phyloP scores from a whole-genome alignment of 2,797 vertebrate species.

The Parambassis ranga region DNA sequence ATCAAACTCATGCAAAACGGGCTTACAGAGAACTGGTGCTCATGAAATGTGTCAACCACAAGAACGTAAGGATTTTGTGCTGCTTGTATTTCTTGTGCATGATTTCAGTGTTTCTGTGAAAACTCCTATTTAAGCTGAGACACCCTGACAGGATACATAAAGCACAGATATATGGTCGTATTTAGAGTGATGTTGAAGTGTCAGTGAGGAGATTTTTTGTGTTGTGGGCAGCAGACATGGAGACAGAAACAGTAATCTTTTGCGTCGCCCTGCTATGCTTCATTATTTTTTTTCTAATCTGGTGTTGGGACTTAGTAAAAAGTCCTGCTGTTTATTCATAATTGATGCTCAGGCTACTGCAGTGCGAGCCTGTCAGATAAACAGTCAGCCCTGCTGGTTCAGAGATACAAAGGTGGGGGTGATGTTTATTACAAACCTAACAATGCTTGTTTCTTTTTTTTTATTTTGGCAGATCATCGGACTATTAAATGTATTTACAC shows the following conservation, averaged over 20 bases:
- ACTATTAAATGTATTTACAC: conserved; percentile 96
- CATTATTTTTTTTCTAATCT: too few relatives aligned
- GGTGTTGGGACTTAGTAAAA: not conserved
- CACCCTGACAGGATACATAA: too few relatives aligned
- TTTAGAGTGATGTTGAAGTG: not conserved
- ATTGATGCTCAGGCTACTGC: conserved; percentile 7
- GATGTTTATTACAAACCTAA: not conserved
- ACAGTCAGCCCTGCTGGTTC: not conserved
- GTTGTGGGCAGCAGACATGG: not conserved
- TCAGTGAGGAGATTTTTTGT: too few relatives aligned
- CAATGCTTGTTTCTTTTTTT: too few relatives aligned
- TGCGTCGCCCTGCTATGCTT: not conserved
- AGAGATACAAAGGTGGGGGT: not conserved
- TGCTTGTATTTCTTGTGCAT: not conserved
- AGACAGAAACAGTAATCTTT: not conserved
- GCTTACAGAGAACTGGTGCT: conserved; percentile 98
- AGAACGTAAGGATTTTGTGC: conserved; percentile 88
- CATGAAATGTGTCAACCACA: conserved; percentile 99
- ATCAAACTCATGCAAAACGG: conserved; percentile 96
- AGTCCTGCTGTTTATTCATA: conserved; percentile 14
- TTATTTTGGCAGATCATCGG: conserved; percentile 89
- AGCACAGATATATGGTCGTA: not conserved
- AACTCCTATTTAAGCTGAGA: too few relatives aligned
- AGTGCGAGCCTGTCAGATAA: not conserved
- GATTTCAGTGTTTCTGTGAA: not conserved